These are phyloP conservation scores for Diadegma fenestrale DNA, from an alignment of 2,888 invertebrate species.

Conservation along the genomic window DNA sequence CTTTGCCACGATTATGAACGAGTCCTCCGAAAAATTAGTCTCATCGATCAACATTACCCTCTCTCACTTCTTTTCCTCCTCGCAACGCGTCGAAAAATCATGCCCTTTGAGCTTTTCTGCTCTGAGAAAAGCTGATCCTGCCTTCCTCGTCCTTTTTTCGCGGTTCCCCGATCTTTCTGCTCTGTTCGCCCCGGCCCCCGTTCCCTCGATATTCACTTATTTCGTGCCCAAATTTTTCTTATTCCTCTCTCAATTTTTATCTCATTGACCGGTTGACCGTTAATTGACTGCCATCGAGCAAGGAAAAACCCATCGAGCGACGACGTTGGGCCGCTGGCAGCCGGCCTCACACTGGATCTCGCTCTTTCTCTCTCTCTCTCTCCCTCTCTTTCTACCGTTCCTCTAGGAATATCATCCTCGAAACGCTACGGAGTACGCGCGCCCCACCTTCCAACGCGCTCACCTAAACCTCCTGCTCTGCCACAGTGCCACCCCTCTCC, in stretches of 20 bases:
- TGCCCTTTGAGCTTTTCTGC: slow-evolving; percentile 14
- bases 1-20: slow-evolving; percentile 43
- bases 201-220: not conserved
- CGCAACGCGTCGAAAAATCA: slow-evolving; percentile 37
- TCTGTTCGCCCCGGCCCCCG: not conserved
- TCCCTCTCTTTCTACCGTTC: slow-evolving; percentile 43
- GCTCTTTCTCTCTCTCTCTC: slow-evolving; percentile 14
- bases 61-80: slow-evolving; percentile 7
- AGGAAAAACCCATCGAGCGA: slow-evolving; percentile 77
- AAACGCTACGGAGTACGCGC: slow-evolving; percentile 75
- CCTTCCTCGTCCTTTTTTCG: not conserved
- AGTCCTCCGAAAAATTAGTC: slow-evolving; percentile 14
- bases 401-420: slow-evolving; percentile 67
- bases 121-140: not conserved
- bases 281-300: slow-evolving; percentile 57
- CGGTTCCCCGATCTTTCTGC: slow-evolving; percentile 5
- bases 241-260: slow-evolving; percentile 10
- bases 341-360: slow-evolving; percentile 83
- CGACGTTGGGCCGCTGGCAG: slow-evolving; percentile 83
- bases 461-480: slow-evolving; percentile 70
- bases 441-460: slow-evolving; percentile 75
- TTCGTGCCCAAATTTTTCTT: not conserved
- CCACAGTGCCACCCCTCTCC: slow-evolving; percentile 55
- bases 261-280: slow-evolving; percentile 55
- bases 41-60: slow-evolving; percentile 62